These are phyloP conservation scores for Homarus americanus DNA, from an alignment of 1,140 invertebrate genomes.

Conservation along the genomic window DNA sequence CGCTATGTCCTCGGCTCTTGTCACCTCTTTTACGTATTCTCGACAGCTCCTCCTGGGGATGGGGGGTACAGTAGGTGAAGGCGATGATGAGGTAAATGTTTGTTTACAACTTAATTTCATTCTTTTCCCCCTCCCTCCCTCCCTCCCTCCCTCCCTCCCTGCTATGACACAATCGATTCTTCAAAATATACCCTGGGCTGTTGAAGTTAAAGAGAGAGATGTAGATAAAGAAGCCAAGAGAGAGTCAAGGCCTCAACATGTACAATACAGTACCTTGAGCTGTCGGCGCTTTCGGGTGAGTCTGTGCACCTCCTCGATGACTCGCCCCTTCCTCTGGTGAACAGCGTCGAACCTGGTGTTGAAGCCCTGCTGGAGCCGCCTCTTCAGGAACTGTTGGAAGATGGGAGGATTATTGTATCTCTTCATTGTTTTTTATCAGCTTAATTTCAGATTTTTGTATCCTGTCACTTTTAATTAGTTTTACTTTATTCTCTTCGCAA, in stretches of 20 bases:
- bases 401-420: background rate
- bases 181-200: no score
- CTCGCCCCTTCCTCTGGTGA: conserved; percentile 51
- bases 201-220: no score
- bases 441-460: no score
- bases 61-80: no score
- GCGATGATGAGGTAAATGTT: no score
- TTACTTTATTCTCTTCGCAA: no score
- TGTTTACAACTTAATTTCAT: no score
- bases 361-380: conserved; percentile 49
- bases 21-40: background rate
- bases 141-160: background rate
- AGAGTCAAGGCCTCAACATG: no score
- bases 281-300: conserved; percentile 35
- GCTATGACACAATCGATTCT: no score
- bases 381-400: conserved; percentile 36
- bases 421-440: background rate
- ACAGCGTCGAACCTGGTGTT: conserved; percentile 51
- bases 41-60: background rate
- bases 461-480: no score
- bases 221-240: no score
- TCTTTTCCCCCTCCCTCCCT: background rate
- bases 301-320: conserved; percentile 56
- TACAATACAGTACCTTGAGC: conserved; percentile 33
- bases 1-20: background rate